Conservation (phyloP, 2,888 invertebrate species). For the Drosophila robusta region DNA sequence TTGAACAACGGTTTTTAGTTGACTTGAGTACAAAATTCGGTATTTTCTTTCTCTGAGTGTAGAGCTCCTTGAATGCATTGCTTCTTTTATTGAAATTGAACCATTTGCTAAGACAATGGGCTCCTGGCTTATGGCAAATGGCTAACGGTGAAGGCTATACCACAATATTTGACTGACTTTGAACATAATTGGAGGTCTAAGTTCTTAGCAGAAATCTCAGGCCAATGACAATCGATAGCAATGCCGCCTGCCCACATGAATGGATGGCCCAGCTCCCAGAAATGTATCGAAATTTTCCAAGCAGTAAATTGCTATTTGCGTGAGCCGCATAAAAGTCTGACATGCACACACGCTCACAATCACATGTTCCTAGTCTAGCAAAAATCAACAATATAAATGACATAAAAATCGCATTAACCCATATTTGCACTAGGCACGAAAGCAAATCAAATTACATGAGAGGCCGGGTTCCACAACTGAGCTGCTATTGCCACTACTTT, state of each 20-base stretch:
- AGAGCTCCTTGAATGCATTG: not conserved
- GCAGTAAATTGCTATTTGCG: conserved; percentile 51
- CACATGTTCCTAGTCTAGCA: conserved; percentile 19
- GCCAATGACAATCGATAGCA: conserved; percentile 25
- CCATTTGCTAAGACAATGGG: conserved; percentile 27
- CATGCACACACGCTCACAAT: conserved; percentile 3
- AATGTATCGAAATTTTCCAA: conserved; percentile 32
- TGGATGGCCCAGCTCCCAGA: conserved; percentile 20
- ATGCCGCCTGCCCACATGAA: not conserved
- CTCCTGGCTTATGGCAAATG: conserved; percentile 1
- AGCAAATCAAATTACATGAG: conserved; percentile 72
- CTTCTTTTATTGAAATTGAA: conserved; percentile 4
- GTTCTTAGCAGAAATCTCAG: conserved; percentile 5
- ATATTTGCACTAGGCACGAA: conserved; percentile 73
- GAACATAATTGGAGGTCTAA: not conserved
- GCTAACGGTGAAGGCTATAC: not conserved
- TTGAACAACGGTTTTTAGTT: no score
- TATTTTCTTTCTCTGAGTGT: no score
- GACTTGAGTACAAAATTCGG: not conserved
- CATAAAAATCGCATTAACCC: conserved; percentile 82
- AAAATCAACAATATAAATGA: conserved; percentile 68
- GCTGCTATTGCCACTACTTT: conserved; percentile 14
- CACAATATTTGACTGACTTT: not conserved
- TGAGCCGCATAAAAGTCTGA: conserved; percentile 23
- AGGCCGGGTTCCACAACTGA: not conserved